phyloP scores from a whole-genome alignment of 2,888 invertebrate genomes.

The Drosophila incognita region DNA sequence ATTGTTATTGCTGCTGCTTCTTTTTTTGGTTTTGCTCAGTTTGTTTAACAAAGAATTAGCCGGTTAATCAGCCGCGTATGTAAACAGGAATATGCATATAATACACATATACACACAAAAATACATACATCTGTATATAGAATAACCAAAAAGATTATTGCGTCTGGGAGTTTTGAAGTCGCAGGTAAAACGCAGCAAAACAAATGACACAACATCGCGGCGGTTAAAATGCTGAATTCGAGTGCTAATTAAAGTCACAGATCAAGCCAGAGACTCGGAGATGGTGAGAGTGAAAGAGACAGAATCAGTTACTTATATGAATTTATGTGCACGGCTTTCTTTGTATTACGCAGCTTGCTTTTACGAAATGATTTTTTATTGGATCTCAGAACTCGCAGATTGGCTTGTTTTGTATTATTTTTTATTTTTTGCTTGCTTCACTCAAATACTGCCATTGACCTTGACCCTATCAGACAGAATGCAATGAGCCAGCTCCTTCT shows the following conservation, averaged over 20 bases:
- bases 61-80: slow-evolving; percentile 62
- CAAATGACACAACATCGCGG: slow-evolving; percentile 39
- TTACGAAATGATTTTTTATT: slow-evolving; percentile 46
- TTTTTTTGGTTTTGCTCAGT: slow-evolving; percentile 38
- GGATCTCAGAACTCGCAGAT: slow-evolving; percentile 35
- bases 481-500: slow-evolving; percentile 39
- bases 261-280: slow-evolving; percentile 18
- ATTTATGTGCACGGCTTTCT: slow-evolving; percentile 74
- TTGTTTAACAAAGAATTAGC: slow-evolving; percentile 76
- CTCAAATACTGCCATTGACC: slow-evolving; percentile 47
- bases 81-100: slow-evolving; percentile 49
- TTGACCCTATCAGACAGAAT: slow-evolving; percentile 67
- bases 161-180: slow-evolving; percentile 40
- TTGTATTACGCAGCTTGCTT: slow-evolving; percentile 67
- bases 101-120: neutral
- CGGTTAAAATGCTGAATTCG: slow-evolving; percentile 56
- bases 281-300: slow-evolving; percentile 16
- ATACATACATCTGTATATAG: slow-evolving; percentile 17
- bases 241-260: slow-evolving; percentile 71
- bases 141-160: slow-evolving; percentile 28
- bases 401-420: slow-evolving; percentile 20
- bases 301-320: slow-evolving; percentile 50
- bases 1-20: slow-evolving; percentile 10
- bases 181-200: slow-evolving; percentile 60
- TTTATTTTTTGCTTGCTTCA: neutral